Evolutionary conservation across 2,888 invertebrate species (phyloP), one percentile per base, ranked within the genome.

Genomic region (Phytoseiulus persimilis): DNA sequence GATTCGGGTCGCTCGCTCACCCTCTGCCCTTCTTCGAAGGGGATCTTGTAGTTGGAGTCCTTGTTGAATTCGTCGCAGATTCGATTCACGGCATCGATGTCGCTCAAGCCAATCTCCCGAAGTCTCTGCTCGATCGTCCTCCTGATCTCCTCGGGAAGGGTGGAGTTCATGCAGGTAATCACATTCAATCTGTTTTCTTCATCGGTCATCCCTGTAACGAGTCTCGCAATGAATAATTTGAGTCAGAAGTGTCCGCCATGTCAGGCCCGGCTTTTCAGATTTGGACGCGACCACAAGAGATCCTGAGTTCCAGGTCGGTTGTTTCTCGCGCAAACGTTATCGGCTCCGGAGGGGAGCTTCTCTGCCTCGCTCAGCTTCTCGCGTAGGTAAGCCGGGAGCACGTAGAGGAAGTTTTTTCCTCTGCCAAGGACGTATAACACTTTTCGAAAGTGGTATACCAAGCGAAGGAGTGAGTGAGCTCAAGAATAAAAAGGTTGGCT

Each of bases 1-100:
- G n/a, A n/a, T n/a, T n/a, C n/a, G 39, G 39, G 39, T 3, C 3
- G 3, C 9, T 9, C 5, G 9, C 9, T 39, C 39, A 39, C 39
- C 39, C 9, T 39, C 9, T 6, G 39, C 1, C 14, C 65, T 65
- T 65, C 11, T 65, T 23, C 14, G 65, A 23, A 65, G 18, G 65
- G 28, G 18, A 65, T 6, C 33, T 87, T 87, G 33, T 87, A 87
- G 33, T 87, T 33, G 3, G 87, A 31, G 39, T 87, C 87, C 87
- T 23, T 87, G 18, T 33, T n/a, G 33, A 87, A 32, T 45, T 87
- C 87, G 28, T 87, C 87, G 31, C 32, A 87, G 11, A 87, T 87
- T 28, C 87, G 18, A 31, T 33, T 87, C 6, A 32, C 87, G 39
- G 65, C 65, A 2, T 65, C 65, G 14, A 28, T 65, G 28, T 65